These are phyloP conservation scores for Malurus cyaneus DNA, from an alignment of 2,113 vertebrate genomes.

Conservation along the genomic window DNA sequence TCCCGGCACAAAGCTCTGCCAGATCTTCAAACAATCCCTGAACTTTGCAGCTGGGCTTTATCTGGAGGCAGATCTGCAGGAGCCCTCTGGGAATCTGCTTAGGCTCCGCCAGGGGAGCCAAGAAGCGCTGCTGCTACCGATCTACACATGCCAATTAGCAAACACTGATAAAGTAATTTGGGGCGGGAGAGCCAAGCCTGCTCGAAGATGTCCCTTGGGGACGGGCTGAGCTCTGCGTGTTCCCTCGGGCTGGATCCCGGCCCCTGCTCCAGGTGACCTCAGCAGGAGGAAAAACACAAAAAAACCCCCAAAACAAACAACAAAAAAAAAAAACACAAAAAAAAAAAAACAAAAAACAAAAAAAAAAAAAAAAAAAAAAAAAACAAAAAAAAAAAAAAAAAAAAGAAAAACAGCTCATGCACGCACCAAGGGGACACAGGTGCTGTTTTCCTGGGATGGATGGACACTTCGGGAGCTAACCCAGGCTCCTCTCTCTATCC, in stretches of 20 bases:
- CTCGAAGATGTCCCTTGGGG: neutral
- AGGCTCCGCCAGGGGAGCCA: neutral
- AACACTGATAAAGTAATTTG: neutral
- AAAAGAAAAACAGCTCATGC: neutral
- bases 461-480: neutral
- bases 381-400: too few relatives aligned
- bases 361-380: too few relatives aligned
- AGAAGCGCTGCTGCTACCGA: neutral
- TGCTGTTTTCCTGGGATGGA: neutral
- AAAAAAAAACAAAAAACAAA: too few relatives aligned
- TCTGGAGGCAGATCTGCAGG: neutral
- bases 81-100: neutral
- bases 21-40: neutral
- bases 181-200: neutral
- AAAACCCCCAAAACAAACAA: too few relatives aligned
- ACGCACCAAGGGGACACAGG: accelerated
- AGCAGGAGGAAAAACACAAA: neutral
- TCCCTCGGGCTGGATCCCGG: neutral
- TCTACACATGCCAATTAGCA: neutral
- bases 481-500: neutral
- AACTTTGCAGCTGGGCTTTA: neutral
- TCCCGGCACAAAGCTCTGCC: conserved; percentile 3
- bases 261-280: neutral
- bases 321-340: too few relatives aligned
- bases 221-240: neutral